Base-by-base conservation (phyloP, 1,140 invertebrate species). In the Halesus radiatus region DNA sequence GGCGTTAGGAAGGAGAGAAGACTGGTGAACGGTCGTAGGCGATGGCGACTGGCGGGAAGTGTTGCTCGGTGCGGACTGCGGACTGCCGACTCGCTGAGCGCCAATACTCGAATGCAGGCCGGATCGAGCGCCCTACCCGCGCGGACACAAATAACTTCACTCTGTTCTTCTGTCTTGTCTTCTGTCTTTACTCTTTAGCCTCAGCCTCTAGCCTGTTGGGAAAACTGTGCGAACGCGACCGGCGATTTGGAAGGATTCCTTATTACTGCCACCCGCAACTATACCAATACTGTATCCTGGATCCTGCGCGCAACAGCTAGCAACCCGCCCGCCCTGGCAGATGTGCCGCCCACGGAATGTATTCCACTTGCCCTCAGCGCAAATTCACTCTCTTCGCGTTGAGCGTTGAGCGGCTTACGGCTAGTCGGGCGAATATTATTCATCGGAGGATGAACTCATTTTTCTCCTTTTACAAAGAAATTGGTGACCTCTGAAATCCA, bases 81-180 rank as follows among this genome's bases (percentile, higher is more conserved):
- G 85, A 87, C 87, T 88, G 85, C 73, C 75, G 72, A 77, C 85
- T 81, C 53, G 74, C 85, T 85, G 86, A 85, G 85, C 80, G 72
- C 80, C 83, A 84, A 84, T 85, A 85, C 87, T 85, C 86, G 87
- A 88, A 84, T 88, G 87, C 83, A 80, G 78, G 62, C 76, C 76
- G 76, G 78, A 83, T 52, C 77, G 45, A 68, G 26, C 60, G 15
- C 10, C 56, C 73, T 23, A 22, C 60, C 60, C 22, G 56, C 70
- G 29, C 20, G 23, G 18, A 64, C 79, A 13, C 68, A 79, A 79
- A 79, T 79, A 79, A 45, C 66, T 70, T 23, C 37, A 56, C 20
- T 66, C 32, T 1, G 37, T 45, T 32, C 32, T 32, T 32, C 32
- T 6, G 32, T 7, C 32, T 32, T 3, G 4, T 29, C 7, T 37